Evolutionary conservation across 2,113 vertebrate genomes (phyloP).

Genomic region (Ceratotherium simum): DNA sequence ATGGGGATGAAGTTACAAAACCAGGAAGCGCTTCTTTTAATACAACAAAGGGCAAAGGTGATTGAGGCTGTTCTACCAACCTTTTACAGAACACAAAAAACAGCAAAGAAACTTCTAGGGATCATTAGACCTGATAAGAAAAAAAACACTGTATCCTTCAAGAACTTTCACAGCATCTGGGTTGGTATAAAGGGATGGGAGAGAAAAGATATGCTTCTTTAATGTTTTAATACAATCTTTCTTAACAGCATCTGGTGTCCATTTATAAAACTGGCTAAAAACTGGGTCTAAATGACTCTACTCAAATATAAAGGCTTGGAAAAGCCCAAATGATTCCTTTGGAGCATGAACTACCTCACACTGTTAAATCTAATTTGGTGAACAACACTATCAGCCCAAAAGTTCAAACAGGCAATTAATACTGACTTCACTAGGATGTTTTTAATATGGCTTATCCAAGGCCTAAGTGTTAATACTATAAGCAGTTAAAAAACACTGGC

Average conservation of each 20-base stretch:
- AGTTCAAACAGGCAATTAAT: conserved; percentile 23
- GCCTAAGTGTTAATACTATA: background rate
- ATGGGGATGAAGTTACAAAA: background rate
- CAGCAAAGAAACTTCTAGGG: background rate
- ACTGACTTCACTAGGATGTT: conserved; percentile 3
- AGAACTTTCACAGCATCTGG: background rate
- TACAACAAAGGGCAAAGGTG: background rate
- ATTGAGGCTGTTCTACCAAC: background rate
- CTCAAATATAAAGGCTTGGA: background rate
- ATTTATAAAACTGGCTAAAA: conserved; percentile 13
- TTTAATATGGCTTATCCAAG: conserved; percentile 6
- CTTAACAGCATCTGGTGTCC: background rate
- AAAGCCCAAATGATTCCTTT: background rate
- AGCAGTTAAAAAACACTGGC: background rate
- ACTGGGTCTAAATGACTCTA: background rate
- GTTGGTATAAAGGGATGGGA: background rate
- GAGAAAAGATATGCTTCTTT: background rate
- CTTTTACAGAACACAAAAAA: background rate
- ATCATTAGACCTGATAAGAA: background rate
- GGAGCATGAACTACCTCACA: background rate
- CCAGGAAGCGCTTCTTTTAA: background rate
- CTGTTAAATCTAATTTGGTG: conserved; percentile 9
- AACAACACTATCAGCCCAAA: conserved; percentile 11
- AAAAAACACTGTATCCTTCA: background rate
- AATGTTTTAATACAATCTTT: background rate